Percentiles rank a stretch among this genome's conserved stretches.
Conservation (phyloP, 2,113 vertebrate species). For the Alaudala cheleensis region DNA sequence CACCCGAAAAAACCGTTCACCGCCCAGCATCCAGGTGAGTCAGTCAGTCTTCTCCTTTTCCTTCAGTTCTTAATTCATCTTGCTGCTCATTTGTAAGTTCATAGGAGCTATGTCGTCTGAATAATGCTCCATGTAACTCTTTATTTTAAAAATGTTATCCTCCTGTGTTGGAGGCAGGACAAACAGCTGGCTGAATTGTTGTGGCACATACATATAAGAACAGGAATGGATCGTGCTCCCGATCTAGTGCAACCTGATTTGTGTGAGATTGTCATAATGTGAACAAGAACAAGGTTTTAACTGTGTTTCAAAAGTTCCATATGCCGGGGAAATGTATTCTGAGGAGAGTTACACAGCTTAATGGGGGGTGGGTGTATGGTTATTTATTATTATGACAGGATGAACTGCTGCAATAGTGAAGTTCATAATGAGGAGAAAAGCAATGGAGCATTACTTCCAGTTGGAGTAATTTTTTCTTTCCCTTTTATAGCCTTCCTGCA, state of each 20-base stretch:
- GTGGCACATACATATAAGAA: rapidly evolving
- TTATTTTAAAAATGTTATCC: neutral
- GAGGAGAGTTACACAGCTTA: neutral
- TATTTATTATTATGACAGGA: constrained; percentile 29
- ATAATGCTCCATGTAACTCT: neutral
- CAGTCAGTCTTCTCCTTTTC: neutral
- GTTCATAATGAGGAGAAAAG: constrained; percentile 41
- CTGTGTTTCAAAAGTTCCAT: neutral
- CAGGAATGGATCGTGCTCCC: neutral
- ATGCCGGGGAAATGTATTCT: neutral
- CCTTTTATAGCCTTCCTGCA: constrained; percentile 17
- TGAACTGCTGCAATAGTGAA: constrained; percentile 18
- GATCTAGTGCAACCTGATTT: neutral
- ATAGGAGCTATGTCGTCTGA: neutral
- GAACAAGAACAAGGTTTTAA: neutral
- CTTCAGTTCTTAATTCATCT: neutral
- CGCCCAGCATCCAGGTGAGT: constrained; percentile 91
- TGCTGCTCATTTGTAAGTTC: neutral
- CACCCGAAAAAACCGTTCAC: constrained; percentile 92
- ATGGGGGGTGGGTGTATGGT: neutral
- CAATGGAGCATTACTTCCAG: neutral
- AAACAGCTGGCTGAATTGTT: neutral
- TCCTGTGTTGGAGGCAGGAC: neutral
- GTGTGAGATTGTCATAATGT: neutral
- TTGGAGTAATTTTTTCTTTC: constrained; percentile 18